phyloP scores from a whole-genome alignment of 2,113 vertebrate species.

The Sander vitreus region DNA sequence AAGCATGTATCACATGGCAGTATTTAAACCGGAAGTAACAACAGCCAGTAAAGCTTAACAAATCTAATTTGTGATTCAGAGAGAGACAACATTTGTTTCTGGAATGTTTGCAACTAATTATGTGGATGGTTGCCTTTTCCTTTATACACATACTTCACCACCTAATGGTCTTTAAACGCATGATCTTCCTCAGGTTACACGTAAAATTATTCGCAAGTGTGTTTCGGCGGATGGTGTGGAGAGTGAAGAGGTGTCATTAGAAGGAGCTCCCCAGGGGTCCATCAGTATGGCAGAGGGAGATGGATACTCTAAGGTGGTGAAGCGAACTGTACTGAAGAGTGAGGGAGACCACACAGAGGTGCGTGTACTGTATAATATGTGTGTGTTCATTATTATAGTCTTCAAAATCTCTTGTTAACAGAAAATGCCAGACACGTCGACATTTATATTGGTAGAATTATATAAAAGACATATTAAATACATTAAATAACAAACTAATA shows the following conservation, averaged over 20 bases:
- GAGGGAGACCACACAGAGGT: constrained; percentile 92
- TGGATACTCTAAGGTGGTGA: constrained; percentile 88
- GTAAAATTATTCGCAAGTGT: constrained; percentile 89
- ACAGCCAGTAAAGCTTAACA: neutral
- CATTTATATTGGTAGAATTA: neutral
- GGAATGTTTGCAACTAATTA: neutral
- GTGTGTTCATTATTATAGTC: neutral
- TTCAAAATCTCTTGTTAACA: neutral
- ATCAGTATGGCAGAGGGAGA: constrained; percentile 83
- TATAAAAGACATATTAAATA: neutral
- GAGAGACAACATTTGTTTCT: neutral
- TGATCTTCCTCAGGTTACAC: constrained; percentile 86
- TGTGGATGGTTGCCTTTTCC: neutral
- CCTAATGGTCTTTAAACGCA: neutral
- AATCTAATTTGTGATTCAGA: neutral
- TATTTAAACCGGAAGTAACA: neutral
- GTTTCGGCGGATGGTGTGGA: constrained; percentile 88
- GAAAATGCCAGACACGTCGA: neutral
- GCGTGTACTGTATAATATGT: neutral
- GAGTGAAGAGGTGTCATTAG: constrained; percentile 84
- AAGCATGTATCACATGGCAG: neutral
- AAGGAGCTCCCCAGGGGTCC: constrained; percentile 82
- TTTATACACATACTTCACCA: neutral
- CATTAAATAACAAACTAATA: neutral
- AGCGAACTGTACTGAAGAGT: constrained; percentile 91